Evolutionary conservation across 2,888 invertebrate genomes (phyloP), one percentile per base, ranked within the genome.

Genomic region (Polymixis flavicincta): DNA sequence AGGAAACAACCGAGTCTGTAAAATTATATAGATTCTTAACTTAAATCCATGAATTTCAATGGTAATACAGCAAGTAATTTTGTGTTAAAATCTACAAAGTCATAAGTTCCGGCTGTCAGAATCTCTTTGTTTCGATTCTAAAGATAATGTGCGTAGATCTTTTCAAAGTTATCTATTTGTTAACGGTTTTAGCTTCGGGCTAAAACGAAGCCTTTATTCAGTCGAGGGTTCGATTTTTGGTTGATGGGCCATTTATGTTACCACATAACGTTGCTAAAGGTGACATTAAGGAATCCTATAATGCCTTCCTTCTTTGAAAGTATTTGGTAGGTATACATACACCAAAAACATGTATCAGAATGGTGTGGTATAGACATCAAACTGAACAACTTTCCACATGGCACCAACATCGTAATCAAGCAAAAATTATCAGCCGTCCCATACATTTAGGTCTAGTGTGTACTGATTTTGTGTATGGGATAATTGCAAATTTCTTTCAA

Each of bases 31-130:
- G 8, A 0, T 42, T 9, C 0, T 1, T 32, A 28, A 17, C 19
- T 9, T n/a, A n/a, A n/a, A n/a, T n/a, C n/a, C 14, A 61, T 61
- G 13, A 65, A 61, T 42, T 37, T 61, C n/a, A 65, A 65, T 50
- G 28, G 14, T 22, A 32, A 50, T 65, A 8, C 14, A 65, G 28
- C 22, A 65, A 48, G 28, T 65, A 50, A 65, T 65, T 50, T 32
- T 9, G 17, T 52, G 32, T 50, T 50, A 65, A 52, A 50, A 65
- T 65, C 50, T n/a, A 65, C 37, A 37, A 50, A n/a, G 13, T 65
- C 32, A 32, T 50, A 14, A 11, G 50, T 32, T 52, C 14, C 50
- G 11, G 17, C 32, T 22, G 32, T n/a, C 65, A 65, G 22, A 65
- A 32, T 32, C 50, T 32, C 22, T 50, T 17, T 65, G 28, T 65